Base-by-base conservation (phyloP, 2,113 vertebrate species). In the Montifringilla adamsi region DNA sequence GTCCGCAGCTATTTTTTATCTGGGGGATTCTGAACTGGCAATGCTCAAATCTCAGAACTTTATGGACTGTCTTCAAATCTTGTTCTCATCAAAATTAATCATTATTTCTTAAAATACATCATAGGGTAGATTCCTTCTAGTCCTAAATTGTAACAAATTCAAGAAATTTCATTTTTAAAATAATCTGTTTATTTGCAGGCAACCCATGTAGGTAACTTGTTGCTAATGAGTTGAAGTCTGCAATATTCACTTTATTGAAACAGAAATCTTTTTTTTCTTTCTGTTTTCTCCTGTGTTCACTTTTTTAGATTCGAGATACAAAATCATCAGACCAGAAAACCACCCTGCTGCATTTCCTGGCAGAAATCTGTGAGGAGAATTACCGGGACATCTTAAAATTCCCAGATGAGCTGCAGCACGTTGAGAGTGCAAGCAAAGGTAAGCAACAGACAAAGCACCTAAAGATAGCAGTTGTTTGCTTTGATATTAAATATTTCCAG, bases 371-470 rank as follows among this genome's bases (percentile, higher is more conserved):
- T 96, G 99, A 99, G 93, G 99, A 99, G 87, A 97, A 95, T 82
- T 93, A 98, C 92, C 81, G 95, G 4, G 98, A 98, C 56, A 99
- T 99, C 77, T 86, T 99, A 85, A 99, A 98, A 94, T 99, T 99
- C 93, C 98, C 99, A 16, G 99, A 99, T 15, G 99, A 99, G 78
- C 96, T 99, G 78, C 98, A 98, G 50, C 99, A 99, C 6, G 98
- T 99, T 89, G 99, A 99, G 46, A 99, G 94, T 74, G 99, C 99
- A 81, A 99, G 99, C 94, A 99, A 98, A 99, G 99, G 99, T 99
- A 98, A 95, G 96, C 52, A 39, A 26, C 3, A 63, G 60, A 33
- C 35, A 31, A 35, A 76, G 37, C 19, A 30, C 9, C 13, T 23
- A 2, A 28, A 72, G 58, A 8, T 17, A 64, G 20, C 84, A 82